A percentile compares a stretch with the other conserved stretches of the same genome.
Evolutionary conservation across 2,113 vertebrate species (phyloP).

Genomic region (Peromyscus californicus): DNA sequence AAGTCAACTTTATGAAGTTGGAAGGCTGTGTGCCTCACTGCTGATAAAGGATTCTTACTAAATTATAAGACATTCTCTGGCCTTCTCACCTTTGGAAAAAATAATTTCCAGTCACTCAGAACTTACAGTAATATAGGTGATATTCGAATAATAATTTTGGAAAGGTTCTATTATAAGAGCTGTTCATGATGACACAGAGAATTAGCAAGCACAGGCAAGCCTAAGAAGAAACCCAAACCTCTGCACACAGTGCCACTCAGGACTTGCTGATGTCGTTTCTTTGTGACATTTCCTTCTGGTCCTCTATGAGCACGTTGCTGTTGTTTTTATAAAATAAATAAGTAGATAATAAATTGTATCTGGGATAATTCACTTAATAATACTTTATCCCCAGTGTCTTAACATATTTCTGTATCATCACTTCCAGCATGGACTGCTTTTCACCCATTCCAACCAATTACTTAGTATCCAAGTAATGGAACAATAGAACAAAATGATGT

Average conservation of each 20-base stretch:
- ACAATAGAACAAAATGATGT: neutral
- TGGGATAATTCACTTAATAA: constrained; percentile 15
- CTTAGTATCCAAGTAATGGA: constrained; percentile 4
- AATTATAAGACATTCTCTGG: constrained; percentile 40
- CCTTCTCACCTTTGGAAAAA: neutral
- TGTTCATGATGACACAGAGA: neutral
- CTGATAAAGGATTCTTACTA: constrained; percentile 28
- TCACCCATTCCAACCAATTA: constrained; percentile 34
- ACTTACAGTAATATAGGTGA: neutral
- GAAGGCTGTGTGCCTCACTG: neutral
- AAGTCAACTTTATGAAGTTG: neutral
- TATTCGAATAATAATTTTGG: constrained; percentile 31
- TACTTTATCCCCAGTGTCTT: neutral
- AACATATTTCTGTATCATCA: constrained; percentile 24
- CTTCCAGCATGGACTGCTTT: constrained; percentile 1
- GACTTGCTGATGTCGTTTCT: constrained; percentile 12
- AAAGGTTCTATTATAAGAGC: constrained; percentile 26
- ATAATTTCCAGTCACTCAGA: constrained; percentile 13
- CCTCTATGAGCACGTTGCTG: neutral
- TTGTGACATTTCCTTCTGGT: constrained; percentile 2
- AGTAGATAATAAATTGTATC: neutral
- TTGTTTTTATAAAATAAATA: constrained; percentile 14
- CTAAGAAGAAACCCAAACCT: constrained; percentile 49
- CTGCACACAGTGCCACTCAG: neutral
- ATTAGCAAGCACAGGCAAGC: neutral